phyloP scores from a whole-genome alignment of 2,797 vertebrate species.

The Avahi laniger region DNA sequence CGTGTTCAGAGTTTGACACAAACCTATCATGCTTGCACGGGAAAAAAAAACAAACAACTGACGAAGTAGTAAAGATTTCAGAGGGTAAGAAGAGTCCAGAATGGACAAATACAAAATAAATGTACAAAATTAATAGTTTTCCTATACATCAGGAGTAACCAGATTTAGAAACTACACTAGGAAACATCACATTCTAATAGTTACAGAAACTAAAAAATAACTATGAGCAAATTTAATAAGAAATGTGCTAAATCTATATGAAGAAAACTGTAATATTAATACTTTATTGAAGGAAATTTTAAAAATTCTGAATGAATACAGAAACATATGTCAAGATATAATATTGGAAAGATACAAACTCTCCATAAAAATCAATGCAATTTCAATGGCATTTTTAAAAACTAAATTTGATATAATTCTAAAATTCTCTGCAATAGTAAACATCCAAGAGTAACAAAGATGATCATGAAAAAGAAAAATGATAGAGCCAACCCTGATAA shows the following conservation, averaged over 20 bases:
- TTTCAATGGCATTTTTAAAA: background rate
- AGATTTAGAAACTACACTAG: background rate
- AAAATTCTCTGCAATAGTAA: background rate
- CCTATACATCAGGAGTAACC: background rate
- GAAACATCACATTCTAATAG: background rate
- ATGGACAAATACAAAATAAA: background rate
- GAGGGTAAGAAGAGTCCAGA: background rate
- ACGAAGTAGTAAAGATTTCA: background rate
- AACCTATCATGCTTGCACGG: background rate
- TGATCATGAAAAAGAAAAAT: background rate
- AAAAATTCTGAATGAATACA: constrained; percentile 15
- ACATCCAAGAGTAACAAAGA: background rate
- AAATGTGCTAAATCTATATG: background rate
- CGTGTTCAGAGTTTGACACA: background rate
- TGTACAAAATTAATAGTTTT: background rate
- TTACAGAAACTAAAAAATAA: background rate
- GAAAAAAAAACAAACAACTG: background rate
- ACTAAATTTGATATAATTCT: background rate
- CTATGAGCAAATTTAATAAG: background rate
- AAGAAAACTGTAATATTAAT: background rate
- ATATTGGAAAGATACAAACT: background rate
- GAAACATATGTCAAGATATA: background rate
- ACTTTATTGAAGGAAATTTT: background rate
- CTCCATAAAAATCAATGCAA: background rate
- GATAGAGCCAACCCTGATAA: background rate